A percentile compares a stretch with the other conserved stretches of the same genome.
Evolutionary conservation across 2,888 invertebrate genomes (phyloP).

Genomic region (Lithophane leautieri): DNA sequence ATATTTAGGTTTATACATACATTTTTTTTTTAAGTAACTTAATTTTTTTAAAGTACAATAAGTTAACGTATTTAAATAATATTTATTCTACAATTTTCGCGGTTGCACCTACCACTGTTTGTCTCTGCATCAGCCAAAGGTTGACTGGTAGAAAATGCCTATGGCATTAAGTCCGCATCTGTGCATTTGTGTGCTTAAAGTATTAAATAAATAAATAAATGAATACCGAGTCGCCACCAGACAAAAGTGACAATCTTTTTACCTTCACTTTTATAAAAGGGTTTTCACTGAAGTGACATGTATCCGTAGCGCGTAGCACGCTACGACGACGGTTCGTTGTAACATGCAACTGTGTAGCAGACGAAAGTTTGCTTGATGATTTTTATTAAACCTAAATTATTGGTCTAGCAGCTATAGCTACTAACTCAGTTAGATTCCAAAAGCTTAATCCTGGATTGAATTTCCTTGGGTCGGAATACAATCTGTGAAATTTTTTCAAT

Average conservation of each 20-base stretch:
- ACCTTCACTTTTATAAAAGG: not conserved
- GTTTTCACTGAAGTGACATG: not conserved
- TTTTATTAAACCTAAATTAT: not conserved
- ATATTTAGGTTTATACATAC: too few species aligned
- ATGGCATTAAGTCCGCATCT: too few species aligned
- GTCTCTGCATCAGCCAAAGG: too few species aligned
- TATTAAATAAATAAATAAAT: too few species aligned
- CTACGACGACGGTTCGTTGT: not conserved
- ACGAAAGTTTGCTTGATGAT: not conserved
- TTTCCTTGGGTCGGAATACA: not conserved
- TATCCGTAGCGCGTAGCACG: constrained; percentile 2
- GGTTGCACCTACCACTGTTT: too few species aligned
- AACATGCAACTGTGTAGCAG: not conserved
- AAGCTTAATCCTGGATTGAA: not conserved
- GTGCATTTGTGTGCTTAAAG: too few species aligned
- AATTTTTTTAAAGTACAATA: too few species aligned
- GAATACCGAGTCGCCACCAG: not conserved
- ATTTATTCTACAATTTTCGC: too few species aligned
- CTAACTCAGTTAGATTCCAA: not conserved
- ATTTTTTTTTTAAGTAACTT: too few species aligned
- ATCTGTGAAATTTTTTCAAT: not conserved
- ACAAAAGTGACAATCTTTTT: too few species aligned
- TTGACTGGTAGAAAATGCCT: too few species aligned
- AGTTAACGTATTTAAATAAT: too few species aligned
- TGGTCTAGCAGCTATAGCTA: not conserved